These are phyloP conservation scores for Meiosimyza decipiens DNA, from an alignment of 2,888 invertebrate species.

Conservation along the genomic window DNA sequence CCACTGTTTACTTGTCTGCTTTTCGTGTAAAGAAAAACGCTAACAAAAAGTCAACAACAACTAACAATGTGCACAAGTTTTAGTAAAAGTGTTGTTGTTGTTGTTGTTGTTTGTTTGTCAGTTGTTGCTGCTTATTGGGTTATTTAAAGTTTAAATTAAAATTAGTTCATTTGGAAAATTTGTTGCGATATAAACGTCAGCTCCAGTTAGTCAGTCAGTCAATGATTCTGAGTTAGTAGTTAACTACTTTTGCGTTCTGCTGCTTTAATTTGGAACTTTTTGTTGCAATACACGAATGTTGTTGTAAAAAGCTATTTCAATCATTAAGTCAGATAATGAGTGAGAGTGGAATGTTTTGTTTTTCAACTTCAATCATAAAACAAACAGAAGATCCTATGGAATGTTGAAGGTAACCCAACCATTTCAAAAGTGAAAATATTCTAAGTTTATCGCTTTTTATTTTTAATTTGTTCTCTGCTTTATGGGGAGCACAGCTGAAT, in stretches of 20 bases:
- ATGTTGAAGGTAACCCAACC: no score
- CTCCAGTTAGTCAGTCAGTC: conserved; percentile 24
- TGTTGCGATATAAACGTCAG: conserved; percentile 17
- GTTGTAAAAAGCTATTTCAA: background rate
- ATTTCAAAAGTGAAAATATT: no score
- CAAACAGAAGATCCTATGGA: no score
- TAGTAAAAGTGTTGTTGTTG: background rate
- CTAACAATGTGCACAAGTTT: no score
- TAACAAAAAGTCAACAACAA: no score
- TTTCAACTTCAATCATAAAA: no score
- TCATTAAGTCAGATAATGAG: no score
- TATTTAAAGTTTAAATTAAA: conserved; percentile 45
- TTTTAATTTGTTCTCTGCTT: no score
- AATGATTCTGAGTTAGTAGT: conserved; percentile 31
- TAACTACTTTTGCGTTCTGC: conserved; percentile 36
- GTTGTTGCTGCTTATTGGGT: conserved; percentile 5
- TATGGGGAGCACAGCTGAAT: no score
- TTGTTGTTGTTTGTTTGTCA: background rate
- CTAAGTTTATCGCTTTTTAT: no score
- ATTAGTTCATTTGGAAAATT: conserved; percentile 44
- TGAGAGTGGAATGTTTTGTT: no score
- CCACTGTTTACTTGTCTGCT: background rate
- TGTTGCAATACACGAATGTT: background rate
- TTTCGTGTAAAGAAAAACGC: no score
- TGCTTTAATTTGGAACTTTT: conserved; percentile 1